phyloP scores from a whole-genome alignment of 2,888 invertebrate species.

The Gryllus longicercus region DNA sequence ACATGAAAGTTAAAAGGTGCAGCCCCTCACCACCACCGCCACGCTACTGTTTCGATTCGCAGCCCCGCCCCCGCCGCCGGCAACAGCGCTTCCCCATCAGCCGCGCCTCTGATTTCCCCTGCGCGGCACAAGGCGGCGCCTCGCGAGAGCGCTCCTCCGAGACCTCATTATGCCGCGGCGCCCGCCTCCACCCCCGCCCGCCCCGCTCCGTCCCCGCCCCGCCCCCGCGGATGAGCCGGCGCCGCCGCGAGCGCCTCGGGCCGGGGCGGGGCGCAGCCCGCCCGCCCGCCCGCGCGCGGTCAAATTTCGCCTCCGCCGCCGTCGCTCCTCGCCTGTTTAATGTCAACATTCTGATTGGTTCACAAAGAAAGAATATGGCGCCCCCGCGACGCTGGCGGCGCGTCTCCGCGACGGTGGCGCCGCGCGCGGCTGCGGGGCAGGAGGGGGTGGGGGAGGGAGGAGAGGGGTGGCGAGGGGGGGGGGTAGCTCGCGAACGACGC shows the following conservation, averaged over 20 bases:
- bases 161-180: slow-evolving; percentile 21
- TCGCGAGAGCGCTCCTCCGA: not conserved
- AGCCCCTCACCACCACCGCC: no score
- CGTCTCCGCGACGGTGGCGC: not conserved
- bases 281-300: not conserved
- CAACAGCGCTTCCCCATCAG: not conserved
- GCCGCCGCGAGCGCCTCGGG: not conserved
- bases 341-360: slow-evolving; percentile 23
- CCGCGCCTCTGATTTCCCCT: not conserved
- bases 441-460: not conserved
- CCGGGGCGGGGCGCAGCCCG: not conserved
- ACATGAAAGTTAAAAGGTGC: no score
- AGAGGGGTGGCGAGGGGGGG: not conserved
- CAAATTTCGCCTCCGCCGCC: slow-evolving; percentile 4
- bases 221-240: not conserved
- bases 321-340: slow-evolving; percentile 12
- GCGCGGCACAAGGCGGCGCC: not conserved
- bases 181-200: not conserved
- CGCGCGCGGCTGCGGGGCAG: not conserved
- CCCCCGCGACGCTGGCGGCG: not conserved
- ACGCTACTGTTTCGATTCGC: no score
- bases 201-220: not conserved
- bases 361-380: slow-evolving; percentile 23
- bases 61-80: not conserved
- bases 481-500: not conserved